phyloP scores from a whole-genome alignment of 37 sponge, comb jelly and placozoan species.

The Spongilla lacustris region DNA sequence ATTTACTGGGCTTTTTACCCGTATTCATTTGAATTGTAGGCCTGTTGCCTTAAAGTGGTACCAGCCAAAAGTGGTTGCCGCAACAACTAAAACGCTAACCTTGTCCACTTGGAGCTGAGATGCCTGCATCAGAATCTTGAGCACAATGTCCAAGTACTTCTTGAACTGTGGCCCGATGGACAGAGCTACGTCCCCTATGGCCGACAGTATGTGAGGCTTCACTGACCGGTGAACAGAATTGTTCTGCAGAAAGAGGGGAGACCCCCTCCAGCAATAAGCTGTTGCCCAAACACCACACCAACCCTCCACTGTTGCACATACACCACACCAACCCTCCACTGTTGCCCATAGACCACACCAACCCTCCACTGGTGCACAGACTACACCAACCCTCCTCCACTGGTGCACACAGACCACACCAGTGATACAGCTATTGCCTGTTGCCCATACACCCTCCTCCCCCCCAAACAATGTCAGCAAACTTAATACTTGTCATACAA shows the following conservation, averaged over 20 bases:
- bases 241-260: slow-evolving; percentile 51
- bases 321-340: not conserved
- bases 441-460: not conserved
- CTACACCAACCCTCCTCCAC: too few species aligned
- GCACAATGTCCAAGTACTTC: slow-evolving; percentile 67
- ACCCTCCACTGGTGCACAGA: too few species aligned
- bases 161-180: slow-evolving; percentile 85
- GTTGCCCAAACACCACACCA: not conserved
- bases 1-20: too few species aligned
- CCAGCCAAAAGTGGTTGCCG: too few species aligned
- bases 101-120: slow-evolving; percentile 40
- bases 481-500: too few species aligned
- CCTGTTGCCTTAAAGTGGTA: too few species aligned
- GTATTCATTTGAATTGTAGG: too few species aligned
- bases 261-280: too few species aligned
- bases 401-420: too few species aligned
- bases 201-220: slow-evolving; percentile 91
- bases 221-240: slow-evolving; percentile 70
- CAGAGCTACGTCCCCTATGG: slow-evolving; percentile 95
- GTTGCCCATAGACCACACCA: not conserved
- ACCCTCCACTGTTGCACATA: not conserved
- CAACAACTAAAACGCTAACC: not conserved
- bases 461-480: too few species aligned
- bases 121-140: slow-evolving; percentile 86
- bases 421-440: too few species aligned